phyloP scores from a whole-genome alignment of 2,113 vertebrate genomes.

The Phaethon lepturus region DNA sequence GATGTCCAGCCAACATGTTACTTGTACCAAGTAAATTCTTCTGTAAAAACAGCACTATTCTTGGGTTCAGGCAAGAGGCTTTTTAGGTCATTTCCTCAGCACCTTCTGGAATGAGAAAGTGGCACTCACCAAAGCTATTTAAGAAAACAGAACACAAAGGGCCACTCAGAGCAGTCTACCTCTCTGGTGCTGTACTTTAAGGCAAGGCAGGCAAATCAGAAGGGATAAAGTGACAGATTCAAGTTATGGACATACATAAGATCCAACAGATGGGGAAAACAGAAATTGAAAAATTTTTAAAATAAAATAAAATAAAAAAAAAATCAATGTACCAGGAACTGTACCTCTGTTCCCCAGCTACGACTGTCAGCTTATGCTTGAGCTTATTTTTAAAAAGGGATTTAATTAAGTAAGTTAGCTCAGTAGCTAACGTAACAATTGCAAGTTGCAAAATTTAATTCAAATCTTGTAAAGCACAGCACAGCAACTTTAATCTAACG shows the following conservation, averaged over 20 bases:
- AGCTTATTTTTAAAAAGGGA: neutral
- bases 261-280: rapidly evolving
- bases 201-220: neutral
- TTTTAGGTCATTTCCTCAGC: conserved; percentile 35
- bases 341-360: neutral
- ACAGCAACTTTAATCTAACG: neutral
- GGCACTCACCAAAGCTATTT: conserved; percentile 17
- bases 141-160: neutral
- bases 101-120: conserved; percentile 32
- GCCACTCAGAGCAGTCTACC: neutral
- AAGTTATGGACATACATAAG: neutral
- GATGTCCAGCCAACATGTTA: neutral
- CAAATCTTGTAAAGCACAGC: neutral
- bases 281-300: neutral
- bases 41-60: neutral
- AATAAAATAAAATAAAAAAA: neutral
- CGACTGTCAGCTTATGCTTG: neutral
- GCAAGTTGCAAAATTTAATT: neutral
- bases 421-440: neutral
- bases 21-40: neutral
- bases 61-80: neutral
- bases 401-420: neutral
- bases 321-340: neutral
- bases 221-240: neutral
- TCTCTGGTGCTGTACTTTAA: neutral